Evolutionary conservation across 1,140 invertebrate genomes (phyloP).

Genomic region (Zelostemma sp.): DNA sequence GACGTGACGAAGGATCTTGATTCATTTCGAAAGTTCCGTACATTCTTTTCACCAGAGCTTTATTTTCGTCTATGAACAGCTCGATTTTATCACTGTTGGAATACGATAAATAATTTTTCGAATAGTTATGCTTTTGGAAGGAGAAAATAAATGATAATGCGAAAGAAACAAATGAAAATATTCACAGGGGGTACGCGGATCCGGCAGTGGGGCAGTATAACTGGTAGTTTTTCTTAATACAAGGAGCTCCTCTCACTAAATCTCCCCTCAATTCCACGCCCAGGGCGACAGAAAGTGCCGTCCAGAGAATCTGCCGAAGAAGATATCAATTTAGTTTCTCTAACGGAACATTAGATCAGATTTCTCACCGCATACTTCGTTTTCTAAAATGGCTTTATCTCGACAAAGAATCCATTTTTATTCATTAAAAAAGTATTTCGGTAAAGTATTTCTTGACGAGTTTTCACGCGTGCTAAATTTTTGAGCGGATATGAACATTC

Average conservation of each 20-base stretch:
- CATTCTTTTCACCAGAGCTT: conserved; percentile 92
- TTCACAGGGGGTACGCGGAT: conserved; percentile 90
- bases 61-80: conserved; percentile 93
- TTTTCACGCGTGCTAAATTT: too few species aligned
- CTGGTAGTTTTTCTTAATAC: conserved; percentile 89
- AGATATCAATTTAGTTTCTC: too few species aligned
- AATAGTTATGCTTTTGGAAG: too few species aligned
- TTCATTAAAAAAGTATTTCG: too few species aligned
- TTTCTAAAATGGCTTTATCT: too few species aligned
- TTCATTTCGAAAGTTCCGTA: conserved; percentile 85
- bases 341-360: too few species aligned
- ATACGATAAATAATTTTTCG: too few species aligned
- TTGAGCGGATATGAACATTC: too few species aligned
- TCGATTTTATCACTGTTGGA: conserved; percentile 88
- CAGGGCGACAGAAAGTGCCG: conserved; percentile 85
- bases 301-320: conserved; percentile 85
- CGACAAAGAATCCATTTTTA: too few species aligned
- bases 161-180: conserved; percentile 39
- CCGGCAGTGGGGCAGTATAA: conserved; percentile 92
- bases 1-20: conserved; percentile 62
- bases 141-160: not conserved
- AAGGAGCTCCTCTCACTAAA: conserved; percentile 86
- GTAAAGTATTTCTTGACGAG: too few species aligned
- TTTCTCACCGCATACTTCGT: too few species aligned
- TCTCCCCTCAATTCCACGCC: conserved; percentile 88